phyloP scores from a whole-genome alignment of 2,888 invertebrate species.

The Nineta flava region DNA sequence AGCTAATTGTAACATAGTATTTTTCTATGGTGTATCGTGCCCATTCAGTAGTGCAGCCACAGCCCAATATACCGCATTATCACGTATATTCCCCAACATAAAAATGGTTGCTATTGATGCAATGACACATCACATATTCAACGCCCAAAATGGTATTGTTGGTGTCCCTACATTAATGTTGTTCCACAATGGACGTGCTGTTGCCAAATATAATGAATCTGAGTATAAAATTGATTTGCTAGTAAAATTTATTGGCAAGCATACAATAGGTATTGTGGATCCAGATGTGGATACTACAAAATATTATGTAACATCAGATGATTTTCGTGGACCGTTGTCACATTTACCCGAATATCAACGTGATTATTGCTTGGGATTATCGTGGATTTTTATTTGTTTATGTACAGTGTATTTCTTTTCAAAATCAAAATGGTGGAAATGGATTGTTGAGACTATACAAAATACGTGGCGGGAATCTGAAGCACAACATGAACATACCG shows the following conservation, averaged over 20 bases:
- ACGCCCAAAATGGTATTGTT: constrained; percentile 81
- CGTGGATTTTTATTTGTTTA: constrained; percentile 71
- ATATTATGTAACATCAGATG: constrained; percentile 49
- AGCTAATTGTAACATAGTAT: constrained; percentile 56
- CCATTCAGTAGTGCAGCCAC: constrained; percentile 82
- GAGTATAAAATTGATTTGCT: constrained; percentile 66
- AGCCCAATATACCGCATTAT: constrained; percentile 78
- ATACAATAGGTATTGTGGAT: constrained; percentile 31
- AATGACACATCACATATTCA: constrained; percentile 63
- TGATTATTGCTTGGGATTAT: constrained; percentile 65
- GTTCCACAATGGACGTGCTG: constrained; percentile 76
- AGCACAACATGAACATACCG: constrained; percentile 62
- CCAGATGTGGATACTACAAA: background rate
- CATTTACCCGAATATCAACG: constrained; percentile 58
- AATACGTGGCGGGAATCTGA: constrained; percentile 81
- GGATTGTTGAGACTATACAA: constrained; percentile 67
- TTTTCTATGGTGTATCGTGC: constrained; percentile 84
- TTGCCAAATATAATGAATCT: constrained; percentile 71
- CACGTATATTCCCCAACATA: constrained; percentile 71
- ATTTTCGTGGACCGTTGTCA: constrained; percentile 67
- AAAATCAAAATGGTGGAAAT: constrained; percentile 59
- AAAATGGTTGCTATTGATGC: constrained; percentile 85
- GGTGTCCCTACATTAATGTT: constrained; percentile 80
- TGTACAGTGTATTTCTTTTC: constrained; percentile 62
- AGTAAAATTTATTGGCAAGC: constrained; percentile 56